Evolutionary conservation across 2,797 vertebrate genomes (phyloP), one percentile per base, ranked within the genome.

Genomic region (Argya squamiceps): DNA sequence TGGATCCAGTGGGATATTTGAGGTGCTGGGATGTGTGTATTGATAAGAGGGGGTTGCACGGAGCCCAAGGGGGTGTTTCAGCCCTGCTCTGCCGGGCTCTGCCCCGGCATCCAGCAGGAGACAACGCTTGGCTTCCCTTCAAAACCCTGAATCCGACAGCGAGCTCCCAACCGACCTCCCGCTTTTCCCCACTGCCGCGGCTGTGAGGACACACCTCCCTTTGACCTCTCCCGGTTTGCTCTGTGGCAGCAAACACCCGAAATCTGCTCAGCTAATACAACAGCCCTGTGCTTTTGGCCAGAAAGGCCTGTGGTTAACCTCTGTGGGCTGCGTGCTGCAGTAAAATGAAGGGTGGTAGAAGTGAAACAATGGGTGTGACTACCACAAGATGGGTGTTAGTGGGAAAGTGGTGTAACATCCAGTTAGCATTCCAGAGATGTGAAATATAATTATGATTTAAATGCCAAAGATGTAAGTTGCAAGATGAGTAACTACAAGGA

Each of bases 371-470:
- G 96, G 94, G 93, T 87, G 92, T 93, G 95, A 92, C 94, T 88
- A 78, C 95, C 79, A 43, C 91, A 89, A 84, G 79, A 93, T 77
- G 87, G 84, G 75, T 89, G 58, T 81, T 90, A 92, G 91, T 94
- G 95, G 95, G 85, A 96, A 93, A 95, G 88, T 86, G 92, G 89
- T 95, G 88, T 94, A 95, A 95, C 92, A 96, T 92, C 89, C 88
- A 92, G 74, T 90, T 92, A 95, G 85, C 92, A 79, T 96, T 96
- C 94, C 93, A 91, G 92, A 92, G 95, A 93, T 67, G 89, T 77
- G 83, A 93, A 95, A 92, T 88, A n/a, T 52, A 93, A 93, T 96
- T 95, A 88, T 58, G 50, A 93, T 78, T 82, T 96, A 95, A 96
- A 94, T 93, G 77, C 95, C 91, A 86, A 12, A 92, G 89, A 94